Evolutionary conservation across 2,797 vertebrate species (phyloP), one percentile per base, ranked within the genome.

Genomic region (Coracias cyanogaster): DNA sequence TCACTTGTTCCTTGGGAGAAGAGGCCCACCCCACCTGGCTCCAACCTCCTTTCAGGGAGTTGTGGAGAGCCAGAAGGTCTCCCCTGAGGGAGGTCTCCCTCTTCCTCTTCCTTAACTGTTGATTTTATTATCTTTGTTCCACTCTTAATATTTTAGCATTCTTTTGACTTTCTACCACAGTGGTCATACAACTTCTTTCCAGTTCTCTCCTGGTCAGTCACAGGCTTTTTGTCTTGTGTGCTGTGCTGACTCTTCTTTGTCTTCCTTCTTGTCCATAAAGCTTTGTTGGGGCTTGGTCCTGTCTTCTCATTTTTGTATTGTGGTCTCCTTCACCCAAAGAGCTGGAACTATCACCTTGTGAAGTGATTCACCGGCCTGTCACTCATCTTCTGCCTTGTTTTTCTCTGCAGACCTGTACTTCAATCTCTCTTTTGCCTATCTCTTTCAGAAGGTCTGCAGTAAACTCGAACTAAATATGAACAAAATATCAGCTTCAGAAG

Each of bases 181-280:
- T 3, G 25, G 5, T 13, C 37, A 41, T 46, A 43, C 0, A 0
- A 43, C 2, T 14, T 11, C 14, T 67, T 49, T 52, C 22, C 45
- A 20, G 21, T 33, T 25, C 76, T 71, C 46, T 3, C 43, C 81
- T 21, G 24, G 7, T 54, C 67, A 39, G 14, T 8, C 61, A 7
- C 0, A 22, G 28, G 10, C 35, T 71, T 43, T 89, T 64, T 60
- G 10, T 31, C 39, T 35, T 22, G 8, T 37, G 37, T 37, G 37
- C 46, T 29, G 19, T 39, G 25, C 41, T 57, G 73, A 13, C 37
- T 80, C 45, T 14, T 57, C n/a, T 90, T 87, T 57, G 41, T 17
- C 28, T 46, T 21, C 19, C 31, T 48, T 54, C 22, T 55, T 48
- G 39, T 21, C 51, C 45, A 28, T 48, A 67, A 67, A 21, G 18